These are phyloP conservation scores for Micromesistius poutassou DNA, from an alignment of 2,797 vertebrate species.

Conservation along the genomic window DNA sequence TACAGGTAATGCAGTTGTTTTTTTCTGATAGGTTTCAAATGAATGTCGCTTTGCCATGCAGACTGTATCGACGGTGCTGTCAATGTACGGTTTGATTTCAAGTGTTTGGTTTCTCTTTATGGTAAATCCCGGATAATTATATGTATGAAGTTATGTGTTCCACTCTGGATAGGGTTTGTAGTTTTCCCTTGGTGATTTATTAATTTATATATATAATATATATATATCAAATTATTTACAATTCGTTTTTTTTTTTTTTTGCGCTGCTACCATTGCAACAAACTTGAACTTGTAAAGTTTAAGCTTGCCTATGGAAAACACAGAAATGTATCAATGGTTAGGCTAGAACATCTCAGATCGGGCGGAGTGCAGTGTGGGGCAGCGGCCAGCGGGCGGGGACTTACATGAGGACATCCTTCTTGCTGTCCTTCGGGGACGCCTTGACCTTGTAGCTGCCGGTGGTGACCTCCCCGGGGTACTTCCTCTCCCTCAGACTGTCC, in stretches of 20 bases:
- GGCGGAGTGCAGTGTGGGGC: background rate
- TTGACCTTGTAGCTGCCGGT: constrained; percentile 92
- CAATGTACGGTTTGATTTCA: constrained; percentile 4
- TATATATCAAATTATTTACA: background rate
- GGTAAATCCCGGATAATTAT: background rate
- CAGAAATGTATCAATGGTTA: background rate
- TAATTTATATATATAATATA: background rate
- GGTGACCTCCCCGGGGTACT: constrained; percentile 96
- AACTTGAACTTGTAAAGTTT: constrained; percentile 5
- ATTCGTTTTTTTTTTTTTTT: constrained; percentile 2
- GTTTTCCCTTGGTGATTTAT: background rate
- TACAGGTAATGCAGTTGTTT: background rate
- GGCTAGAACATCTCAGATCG: background rate
- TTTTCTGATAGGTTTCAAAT: background rate
- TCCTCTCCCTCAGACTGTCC: constrained; percentile 88
- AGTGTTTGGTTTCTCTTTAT: constrained; percentile 5
- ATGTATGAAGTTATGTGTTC: constrained; percentile 8
- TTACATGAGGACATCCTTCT: constrained; percentile 97
- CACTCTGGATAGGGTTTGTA: background rate
- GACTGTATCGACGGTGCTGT: background rate
- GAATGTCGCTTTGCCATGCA: constrained; percentile 2
- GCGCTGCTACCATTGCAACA: constrained; percentile 2
- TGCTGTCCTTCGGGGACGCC: constrained; percentile 93
- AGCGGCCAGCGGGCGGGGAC: constrained; percentile 46
- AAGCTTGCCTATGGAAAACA: constrained; percentile 2